Conservation (phyloP, 2,113 vertebrate species). For the Laterallus jamaicensis region DNA sequence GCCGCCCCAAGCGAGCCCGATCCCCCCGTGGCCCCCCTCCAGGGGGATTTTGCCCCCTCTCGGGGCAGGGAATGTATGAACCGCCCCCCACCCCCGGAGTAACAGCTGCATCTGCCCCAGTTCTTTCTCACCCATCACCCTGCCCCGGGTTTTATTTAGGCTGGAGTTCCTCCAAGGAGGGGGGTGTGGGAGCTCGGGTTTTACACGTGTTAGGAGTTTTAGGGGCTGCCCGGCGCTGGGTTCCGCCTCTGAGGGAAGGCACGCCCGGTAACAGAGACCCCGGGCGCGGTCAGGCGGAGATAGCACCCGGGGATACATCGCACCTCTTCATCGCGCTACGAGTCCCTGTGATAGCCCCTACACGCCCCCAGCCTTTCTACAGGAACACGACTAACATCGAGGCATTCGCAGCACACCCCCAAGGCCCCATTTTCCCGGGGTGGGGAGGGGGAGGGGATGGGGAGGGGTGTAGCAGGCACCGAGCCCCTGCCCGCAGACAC, state of each 20-base stretch:
- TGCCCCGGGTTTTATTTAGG: not conserved
- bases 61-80: too few relatives aligned
- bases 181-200: not conserved
- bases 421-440: not conserved
- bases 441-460: too few relatives aligned
- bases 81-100: too few relatives aligned
- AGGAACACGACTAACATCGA: not conserved
- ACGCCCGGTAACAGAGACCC: rapidly evolving
- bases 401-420: rapidly evolving
- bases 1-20: not conserved
- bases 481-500: not conserved
- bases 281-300: rapidly evolving
- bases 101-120: too few relatives aligned
- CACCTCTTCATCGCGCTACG: rapidly evolving
- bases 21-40: too few relatives aligned
- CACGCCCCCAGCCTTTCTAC: not conserved
- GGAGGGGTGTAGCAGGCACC: not conserved
- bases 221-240: rapidly evolving
- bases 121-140: not conserved
- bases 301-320: not conserved
- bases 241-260: not conserved
- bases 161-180: not conserved
- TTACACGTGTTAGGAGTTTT: not conserved
- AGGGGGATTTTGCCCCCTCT: rapidly evolving
- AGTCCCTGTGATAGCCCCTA: rapidly evolving